Evolutionary conservation across 2,888 invertebrate species (phyloP).

Genomic region (Anoncus sp.): DNA sequence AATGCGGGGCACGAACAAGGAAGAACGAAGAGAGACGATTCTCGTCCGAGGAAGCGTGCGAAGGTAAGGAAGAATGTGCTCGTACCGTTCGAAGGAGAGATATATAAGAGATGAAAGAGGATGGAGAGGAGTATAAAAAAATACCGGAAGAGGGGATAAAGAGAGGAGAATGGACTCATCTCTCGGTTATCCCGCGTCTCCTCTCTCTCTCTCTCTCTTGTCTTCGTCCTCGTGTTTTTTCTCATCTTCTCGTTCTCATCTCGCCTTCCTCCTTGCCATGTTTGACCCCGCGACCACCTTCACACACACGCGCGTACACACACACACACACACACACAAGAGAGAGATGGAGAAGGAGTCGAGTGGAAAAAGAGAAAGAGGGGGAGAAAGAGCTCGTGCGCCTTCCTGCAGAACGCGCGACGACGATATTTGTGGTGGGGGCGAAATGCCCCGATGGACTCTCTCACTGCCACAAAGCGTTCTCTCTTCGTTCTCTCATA

Average conservation of each 20-base stretch:
- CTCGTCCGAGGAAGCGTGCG: slow-evolving; percentile 36
- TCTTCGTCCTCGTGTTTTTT: slow-evolving; percentile 52
- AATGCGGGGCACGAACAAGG: slow-evolving; percentile 32
- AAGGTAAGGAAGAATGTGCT: slow-evolving; percentile 52
- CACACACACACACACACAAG: slow-evolving; percentile 25
- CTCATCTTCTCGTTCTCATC: slow-evolving; percentile 61
- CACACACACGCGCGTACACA: slow-evolving; percentile 32
- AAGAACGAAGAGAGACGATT: slow-evolving; percentile 16
- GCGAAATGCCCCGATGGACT: slow-evolving; percentile 41
- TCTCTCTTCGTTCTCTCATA: slow-evolving; percentile 37
- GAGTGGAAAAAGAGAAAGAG: slow-evolving; percentile 6
- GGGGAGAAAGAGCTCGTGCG: slow-evolving; percentile 47
- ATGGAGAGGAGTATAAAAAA: slow-evolving; percentile 32
- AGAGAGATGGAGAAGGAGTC: slow-evolving; percentile 23
- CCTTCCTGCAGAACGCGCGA: slow-evolving; percentile 51
- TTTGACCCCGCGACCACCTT: slow-evolving; percentile 59
- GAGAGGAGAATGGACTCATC: slow-evolving; percentile 57
- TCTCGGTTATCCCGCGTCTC: slow-evolving; percentile 39
- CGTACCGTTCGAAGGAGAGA: slow-evolving; percentile 47
- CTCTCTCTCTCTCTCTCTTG: slow-evolving; percentile 19
- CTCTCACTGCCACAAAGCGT: slow-evolving; percentile 45
- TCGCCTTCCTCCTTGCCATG: slow-evolving; percentile 63
- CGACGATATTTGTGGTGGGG: slow-evolving; percentile 24
- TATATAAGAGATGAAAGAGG: slow-evolving; percentile 34
- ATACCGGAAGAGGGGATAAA: slow-evolving; percentile 50